Evolutionary conservation across 2,888 invertebrate genomes (phyloP).

Genomic region (Agrotis clavis): DNA sequence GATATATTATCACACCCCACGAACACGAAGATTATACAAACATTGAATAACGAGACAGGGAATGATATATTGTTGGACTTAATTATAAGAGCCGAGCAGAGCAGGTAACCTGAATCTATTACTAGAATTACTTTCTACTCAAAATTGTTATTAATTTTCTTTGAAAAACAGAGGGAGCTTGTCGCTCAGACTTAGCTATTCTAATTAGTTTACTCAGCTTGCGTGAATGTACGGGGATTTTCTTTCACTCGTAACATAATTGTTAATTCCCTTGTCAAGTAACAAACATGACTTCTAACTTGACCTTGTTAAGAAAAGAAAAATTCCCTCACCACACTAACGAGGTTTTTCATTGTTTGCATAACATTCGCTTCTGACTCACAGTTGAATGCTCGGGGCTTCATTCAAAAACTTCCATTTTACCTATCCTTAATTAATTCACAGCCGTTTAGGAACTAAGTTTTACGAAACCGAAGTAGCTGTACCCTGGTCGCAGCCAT

Average conservation of each 20-base stretch:
- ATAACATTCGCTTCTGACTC: conserved; percentile 48
- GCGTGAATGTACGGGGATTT: conserved; percentile 18
- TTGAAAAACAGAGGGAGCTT: neutral
- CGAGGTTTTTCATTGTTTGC: conserved; percentile 37
- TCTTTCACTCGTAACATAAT: neutral
- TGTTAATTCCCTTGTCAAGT: conserved; percentile 21
- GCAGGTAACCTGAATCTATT: neutral
- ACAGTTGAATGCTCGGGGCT: conserved; percentile 46
- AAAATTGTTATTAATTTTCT: neutral
- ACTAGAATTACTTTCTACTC: neutral
- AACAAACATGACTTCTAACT: conserved; percentile 14
- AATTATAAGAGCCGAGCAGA: neutral
- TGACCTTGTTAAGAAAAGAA: conserved; percentile 24
- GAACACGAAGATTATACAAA: conserved; percentile 45
- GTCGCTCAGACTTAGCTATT: neutral
- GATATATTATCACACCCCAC: conserved; percentile 47
- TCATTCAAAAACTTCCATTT: conserved; percentile 44
- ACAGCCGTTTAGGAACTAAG: conserved; percentile 86
- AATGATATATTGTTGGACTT: conserved; percentile 11
- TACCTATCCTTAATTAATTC: conserved; percentile 65
- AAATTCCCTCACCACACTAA: conserved; percentile 30
- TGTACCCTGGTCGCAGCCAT: conserved; percentile 82
- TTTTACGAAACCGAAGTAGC: conserved; percentile 86
- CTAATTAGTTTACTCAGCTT: neutral
- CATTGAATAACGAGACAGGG: conserved; percentile 22